Evolutionary conservation across 2,888 invertebrate species (phyloP).

Genomic region (Xylocampa areola): DNA sequence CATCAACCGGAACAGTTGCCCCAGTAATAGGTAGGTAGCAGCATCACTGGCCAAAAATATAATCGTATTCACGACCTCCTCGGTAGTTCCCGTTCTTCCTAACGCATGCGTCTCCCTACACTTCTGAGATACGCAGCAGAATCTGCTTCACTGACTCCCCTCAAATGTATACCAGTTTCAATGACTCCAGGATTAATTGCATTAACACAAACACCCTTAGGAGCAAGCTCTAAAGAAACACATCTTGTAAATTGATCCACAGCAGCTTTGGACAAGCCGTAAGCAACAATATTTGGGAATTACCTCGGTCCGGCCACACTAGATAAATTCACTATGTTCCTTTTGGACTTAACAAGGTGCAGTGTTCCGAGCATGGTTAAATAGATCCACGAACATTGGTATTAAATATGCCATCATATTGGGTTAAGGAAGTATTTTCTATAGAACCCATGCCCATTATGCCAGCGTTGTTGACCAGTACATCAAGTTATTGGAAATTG

Average conservation of each 20-base stretch:
- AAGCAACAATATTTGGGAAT: slow-evolving; percentile 94
- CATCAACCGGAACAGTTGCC: slow-evolving; percentile 94
- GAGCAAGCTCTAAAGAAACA: slow-evolving; percentile 93
- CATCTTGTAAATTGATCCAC: slow-evolving; percentile 97
- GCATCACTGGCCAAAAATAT: slow-evolving; percentile 96
- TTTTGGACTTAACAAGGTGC: slow-evolving; percentile 93
- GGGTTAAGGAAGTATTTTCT: slow-evolving; percentile 93
- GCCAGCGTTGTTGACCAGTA: slow-evolving; percentile 95
- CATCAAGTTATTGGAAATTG: slow-evolving; percentile 92
- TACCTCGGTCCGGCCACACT: slow-evolving; percentile 95
- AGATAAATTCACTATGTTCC: slow-evolving; percentile 96
- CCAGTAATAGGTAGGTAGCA: slow-evolving; percentile 96
- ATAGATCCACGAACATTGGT: slow-evolving; percentile 93
- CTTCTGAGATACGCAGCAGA: slow-evolving; percentile 94
- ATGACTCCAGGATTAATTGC: slow-evolving; percentile 97
- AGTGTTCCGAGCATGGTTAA: slow-evolving; percentile 95
- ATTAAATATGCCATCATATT: slow-evolving; percentile 95
- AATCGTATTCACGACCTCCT: slow-evolving; percentile 96
- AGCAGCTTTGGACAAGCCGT: slow-evolving; percentile 96
- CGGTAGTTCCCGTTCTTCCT: slow-evolving; percentile 93
- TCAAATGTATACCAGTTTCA: slow-evolving; percentile 91
- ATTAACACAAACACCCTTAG: slow-evolving; percentile 94
- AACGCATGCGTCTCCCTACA: slow-evolving; percentile 96
- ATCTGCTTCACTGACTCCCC: slow-evolving; percentile 92
- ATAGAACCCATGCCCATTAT: slow-evolving; percentile 92